Percentiles rank a stretch among this genome's conserved stretches.
Evolutionary conservation across 2,797 vertebrate genomes (phyloP).

Genomic region (Synaphobranchus kaupii): DNA sequence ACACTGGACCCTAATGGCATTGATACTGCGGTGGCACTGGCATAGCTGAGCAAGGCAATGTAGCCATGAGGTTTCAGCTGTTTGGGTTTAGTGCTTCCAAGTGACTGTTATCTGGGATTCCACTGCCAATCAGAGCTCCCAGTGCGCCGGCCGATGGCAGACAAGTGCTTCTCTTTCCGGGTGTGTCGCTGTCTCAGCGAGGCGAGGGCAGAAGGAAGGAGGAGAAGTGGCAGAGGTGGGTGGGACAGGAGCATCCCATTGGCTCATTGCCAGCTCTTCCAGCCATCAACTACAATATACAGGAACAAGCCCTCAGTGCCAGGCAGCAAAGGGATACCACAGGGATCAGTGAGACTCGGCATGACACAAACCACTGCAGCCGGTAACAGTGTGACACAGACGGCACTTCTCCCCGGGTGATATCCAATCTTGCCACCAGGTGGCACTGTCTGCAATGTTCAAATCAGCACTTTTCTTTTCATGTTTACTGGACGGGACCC

Average conservation of each 20-base stretch:
- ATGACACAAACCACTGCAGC: neutral
- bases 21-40: constrained; percentile 63
- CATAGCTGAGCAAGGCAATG: constrained; percentile 64
- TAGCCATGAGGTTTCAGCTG: constrained; percentile 87
- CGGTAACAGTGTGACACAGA: neutral
- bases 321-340: neutral
- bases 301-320: constrained; percentile 13
- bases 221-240: constrained; percentile 39
- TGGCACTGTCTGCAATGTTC: constrained; percentile 27
- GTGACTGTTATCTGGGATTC: constrained; percentile 93
- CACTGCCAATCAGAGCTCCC: constrained; percentile 78
- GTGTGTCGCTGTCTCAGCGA: constrained; percentile 61
- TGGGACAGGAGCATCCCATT: neutral
- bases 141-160: constrained; percentile 77
- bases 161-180: constrained; percentile 86
- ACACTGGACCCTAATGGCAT: constrained; percentile 78
- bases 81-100: constrained; percentile 83
- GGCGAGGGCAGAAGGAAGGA: constrained; percentile 38
- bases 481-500: neutral
- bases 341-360: neutral
- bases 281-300: constrained; percentile 1
- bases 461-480: neutral
- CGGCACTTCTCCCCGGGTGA: too few relatives aligned
- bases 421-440: constrained; percentile 10
- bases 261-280: neutral